Evolutionary conservation across 2,797 vertebrate genomes (phyloP).

Genomic region (Intellagama lesueurii): DNA sequence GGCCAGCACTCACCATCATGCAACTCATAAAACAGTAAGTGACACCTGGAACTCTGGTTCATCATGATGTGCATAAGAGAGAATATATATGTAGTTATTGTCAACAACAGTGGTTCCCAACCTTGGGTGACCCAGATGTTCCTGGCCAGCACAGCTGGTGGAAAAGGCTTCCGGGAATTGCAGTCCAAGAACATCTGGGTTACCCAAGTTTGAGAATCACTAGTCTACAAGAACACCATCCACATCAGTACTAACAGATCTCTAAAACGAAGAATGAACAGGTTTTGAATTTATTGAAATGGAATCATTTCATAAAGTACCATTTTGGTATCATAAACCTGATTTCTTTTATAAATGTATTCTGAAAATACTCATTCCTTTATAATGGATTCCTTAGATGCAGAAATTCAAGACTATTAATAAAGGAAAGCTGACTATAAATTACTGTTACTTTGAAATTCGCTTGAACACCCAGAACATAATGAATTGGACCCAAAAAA

Average conservation of each 20-base stretch:
- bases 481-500: background rate
- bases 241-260: background rate
- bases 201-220: background rate
- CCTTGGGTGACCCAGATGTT: too few species aligned
- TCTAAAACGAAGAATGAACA: background rate
- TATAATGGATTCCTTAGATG: background rate
- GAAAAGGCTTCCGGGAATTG: too few species aligned
- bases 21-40: background rate
- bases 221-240: background rate
- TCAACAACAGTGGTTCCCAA: too few species aligned
- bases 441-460: conserved; percentile 49
- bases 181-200: background rate
- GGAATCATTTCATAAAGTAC: background rate
- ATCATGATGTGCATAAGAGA: background rate
- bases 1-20: background rate
- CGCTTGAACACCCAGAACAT: conserved; percentile 50
- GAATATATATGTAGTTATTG: background rate
- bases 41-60: background rate
- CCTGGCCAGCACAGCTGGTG: too few species aligned
- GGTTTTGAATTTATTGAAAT: background rate
- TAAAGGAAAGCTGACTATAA: conserved; percentile 53
- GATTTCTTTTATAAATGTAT: background rate
- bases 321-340: background rate
- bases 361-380: background rate
- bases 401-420: conserved; percentile 39